Evolutionary conservation across 2,113 vertebrate genomes (phyloP), one percentile per base, ranked within the genome.

Genomic region (Halichoeres trimaculatus): DNA sequence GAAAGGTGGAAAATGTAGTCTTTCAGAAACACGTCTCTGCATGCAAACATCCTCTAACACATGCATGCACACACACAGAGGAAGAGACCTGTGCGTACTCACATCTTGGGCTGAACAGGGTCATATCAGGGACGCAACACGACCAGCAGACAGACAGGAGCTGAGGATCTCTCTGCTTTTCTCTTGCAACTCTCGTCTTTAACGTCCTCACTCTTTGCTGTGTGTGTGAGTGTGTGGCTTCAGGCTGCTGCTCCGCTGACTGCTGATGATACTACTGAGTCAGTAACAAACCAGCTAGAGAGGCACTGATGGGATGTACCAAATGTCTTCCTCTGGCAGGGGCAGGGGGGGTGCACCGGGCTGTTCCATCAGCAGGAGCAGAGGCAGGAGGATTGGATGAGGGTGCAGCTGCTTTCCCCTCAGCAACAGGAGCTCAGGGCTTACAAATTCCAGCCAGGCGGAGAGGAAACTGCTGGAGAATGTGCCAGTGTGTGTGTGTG

Each of bases 31-130:
- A 74, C 55, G 50, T 72, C n/a, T 16, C 60, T 83, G 47, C 76
- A 69, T 70, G 59, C 57, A 74, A 80, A 80, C 76, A 85, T 59
- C 24, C 23, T 56, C 51, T 36, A 62, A 80, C 61, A 71, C 73
- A 80, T 7, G 26, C 62, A 60, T 17, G 19, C 34, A 71, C 57
- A 60, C 54, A 26, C 47, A 71, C 50, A 78, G 2, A 68, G 35
- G 5, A 13, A 74, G 60, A 68, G 40, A 78, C 10, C 54, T 47
- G 1, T n/a, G 16, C 30, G 90, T 93, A 94, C 93, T 94, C 89
- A 94, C 93, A 92, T 92, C 91, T 90, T 60, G 90, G 90, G 83
- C 93, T 93, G 81, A 94, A 94, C 58, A 94, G 91, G 85, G 94
- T 94, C 94, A 94, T 94, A 92, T 87, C 91, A 93, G 79, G 60